These are phyloP conservation scores for Prorops nasuta DNA, from an alignment of 1,140 invertebrate species.

Conservation along the genomic window DNA sequence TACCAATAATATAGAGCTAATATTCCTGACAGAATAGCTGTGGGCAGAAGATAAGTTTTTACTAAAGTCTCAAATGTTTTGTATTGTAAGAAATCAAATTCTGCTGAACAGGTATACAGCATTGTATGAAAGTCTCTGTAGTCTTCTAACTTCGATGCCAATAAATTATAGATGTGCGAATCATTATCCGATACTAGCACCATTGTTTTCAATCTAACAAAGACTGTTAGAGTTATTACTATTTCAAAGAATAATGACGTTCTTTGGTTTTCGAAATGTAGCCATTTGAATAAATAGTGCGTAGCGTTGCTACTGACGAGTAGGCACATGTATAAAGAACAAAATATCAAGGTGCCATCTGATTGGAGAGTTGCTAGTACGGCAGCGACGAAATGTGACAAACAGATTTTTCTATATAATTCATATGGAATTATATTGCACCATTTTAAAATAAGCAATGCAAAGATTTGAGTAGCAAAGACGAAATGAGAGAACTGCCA, in stretches of 20 bases:
- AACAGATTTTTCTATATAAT: slow-evolving; percentile 51
- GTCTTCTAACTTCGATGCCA: slow-evolving; percentile 72
- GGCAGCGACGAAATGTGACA: slow-evolving; percentile 65
- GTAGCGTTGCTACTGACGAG: slow-evolving; percentile 33
- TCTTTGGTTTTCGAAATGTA: slow-evolving; percentile 7
- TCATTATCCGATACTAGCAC: slow-evolving; percentile 57
- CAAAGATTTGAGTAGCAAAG: slow-evolving; percentile 67
- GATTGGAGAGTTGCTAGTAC: slow-evolving; percentile 50
- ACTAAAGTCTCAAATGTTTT: slow-evolving; percentile 56
- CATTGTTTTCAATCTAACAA: slow-evolving; percentile 36
- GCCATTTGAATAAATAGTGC: not conserved
- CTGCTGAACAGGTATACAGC: slow-evolving; percentile 79
- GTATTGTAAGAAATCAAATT: slow-evolving; percentile 78
- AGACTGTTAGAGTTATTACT: slow-evolving; percentile 27
- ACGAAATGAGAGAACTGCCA: slow-evolving; percentile 83
- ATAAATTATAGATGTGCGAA: slow-evolving; percentile 75
- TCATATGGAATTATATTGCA: slow-evolving; percentile 61
- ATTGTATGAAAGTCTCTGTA: slow-evolving; percentile 80
- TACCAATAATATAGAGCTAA: slow-evolving; percentile 52
- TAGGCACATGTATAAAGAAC: slow-evolving; percentile 64
- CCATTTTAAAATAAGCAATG: slow-evolving; percentile 65
- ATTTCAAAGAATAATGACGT: slow-evolving; percentile 36
- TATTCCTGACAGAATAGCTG: slow-evolving; percentile 52
- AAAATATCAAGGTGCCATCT: slow-evolving; percentile 63
- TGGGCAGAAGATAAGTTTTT: slow-evolving; percentile 61